Percentiles rank a stretch among this genome's conserved stretches.
phyloP scores from a whole-genome alignment of 2,888 invertebrate species.

The Habroteleia sp. region DNA sequence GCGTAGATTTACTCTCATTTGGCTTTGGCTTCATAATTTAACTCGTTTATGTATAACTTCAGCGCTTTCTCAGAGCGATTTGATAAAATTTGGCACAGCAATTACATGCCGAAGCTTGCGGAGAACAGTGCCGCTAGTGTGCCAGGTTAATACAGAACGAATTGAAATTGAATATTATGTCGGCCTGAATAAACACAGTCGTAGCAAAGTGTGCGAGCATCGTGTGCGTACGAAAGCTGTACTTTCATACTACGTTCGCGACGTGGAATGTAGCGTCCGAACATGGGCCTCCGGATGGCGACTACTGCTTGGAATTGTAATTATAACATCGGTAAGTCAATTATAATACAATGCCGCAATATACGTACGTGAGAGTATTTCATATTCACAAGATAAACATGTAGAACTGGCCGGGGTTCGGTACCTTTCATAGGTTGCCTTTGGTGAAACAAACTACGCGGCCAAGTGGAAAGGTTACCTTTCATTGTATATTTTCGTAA shows the following conservation, averaged over 20 bases:
- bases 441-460: conserved; percentile 44
- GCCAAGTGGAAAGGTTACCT: conserved; percentile 45
- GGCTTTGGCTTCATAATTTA: conserved; percentile 44
- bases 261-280: conserved; percentile 51
- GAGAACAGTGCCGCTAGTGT: conserved; percentile 52
- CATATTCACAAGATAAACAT: conserved; percentile 80
- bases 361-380: conserved; percentile 72
- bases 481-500: conserved; percentile 59
- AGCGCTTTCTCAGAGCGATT: conserved; percentile 54
- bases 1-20: conserved; percentile 46
- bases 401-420: conserved; percentile 59
- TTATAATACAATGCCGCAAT: conserved; percentile 79
- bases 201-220: conserved; percentile 53
- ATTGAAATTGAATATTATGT: conserved; percentile 80
- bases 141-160: conserved; percentile 76
- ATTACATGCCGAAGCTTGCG: conserved; percentile 40
- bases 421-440: conserved; percentile 48
- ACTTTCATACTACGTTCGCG: conserved; percentile 49
- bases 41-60: conserved; percentile 51
- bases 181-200: conserved; percentile 77
- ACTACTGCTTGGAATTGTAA: conserved; percentile 79
- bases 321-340: conserved; percentile 81
- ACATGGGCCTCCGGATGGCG: conserved; percentile 61
- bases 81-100: conserved; percentile 58
- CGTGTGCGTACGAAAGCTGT: conserved; percentile 42